Percentiles rank a stretch among this genome's conserved stretches.
phyloP scores from a whole-genome alignment of 2,113 vertebrate genomes.

The Tupaia tana region DNA sequence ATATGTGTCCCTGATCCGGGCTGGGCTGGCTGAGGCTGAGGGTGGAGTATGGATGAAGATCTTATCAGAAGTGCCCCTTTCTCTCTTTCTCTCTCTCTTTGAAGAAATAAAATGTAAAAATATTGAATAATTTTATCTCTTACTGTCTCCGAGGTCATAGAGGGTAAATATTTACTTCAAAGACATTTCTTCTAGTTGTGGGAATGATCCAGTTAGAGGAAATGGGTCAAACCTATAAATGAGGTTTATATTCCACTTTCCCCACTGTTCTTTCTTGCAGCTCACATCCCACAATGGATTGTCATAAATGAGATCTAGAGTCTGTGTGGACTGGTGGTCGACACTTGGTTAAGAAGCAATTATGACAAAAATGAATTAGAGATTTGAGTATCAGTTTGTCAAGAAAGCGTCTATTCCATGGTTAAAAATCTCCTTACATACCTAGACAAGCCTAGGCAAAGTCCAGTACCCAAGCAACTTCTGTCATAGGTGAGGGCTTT shows the following conservation, averaged over 20 bases:
- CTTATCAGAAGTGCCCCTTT: too few species aligned
- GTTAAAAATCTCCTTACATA: neutral
- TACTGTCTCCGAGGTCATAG: conserved; percentile 37
- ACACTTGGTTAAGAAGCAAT: conserved; percentile 9
- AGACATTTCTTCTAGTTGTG: conserved; percentile 31
- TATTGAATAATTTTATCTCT: neutral
- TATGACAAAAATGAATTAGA: conserved; percentile 7
- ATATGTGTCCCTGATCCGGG: too few species aligned
- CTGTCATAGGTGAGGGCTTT: too few species aligned
- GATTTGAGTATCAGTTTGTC: neutral
- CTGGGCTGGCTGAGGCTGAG: too few species aligned
- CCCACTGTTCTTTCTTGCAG: neutral
- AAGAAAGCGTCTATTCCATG: neutral
- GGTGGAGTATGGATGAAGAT: too few species aligned
- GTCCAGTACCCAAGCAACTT: neutral
- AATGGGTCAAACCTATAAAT: conserved; percentile 27
- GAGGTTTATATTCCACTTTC: neutral
- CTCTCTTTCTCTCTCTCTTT: too few species aligned
- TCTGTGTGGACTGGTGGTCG: neutral
- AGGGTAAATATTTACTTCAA: conserved; percentile 23
- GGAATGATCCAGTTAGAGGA: neutral
- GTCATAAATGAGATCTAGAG: neutral
- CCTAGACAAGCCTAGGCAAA: too few species aligned
- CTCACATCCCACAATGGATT: neutral
- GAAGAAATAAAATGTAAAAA: too few species aligned